Evolutionary conservation across 2,888 invertebrate species (phyloP).

Genomic region (Candidula unifasciata): DNA sequence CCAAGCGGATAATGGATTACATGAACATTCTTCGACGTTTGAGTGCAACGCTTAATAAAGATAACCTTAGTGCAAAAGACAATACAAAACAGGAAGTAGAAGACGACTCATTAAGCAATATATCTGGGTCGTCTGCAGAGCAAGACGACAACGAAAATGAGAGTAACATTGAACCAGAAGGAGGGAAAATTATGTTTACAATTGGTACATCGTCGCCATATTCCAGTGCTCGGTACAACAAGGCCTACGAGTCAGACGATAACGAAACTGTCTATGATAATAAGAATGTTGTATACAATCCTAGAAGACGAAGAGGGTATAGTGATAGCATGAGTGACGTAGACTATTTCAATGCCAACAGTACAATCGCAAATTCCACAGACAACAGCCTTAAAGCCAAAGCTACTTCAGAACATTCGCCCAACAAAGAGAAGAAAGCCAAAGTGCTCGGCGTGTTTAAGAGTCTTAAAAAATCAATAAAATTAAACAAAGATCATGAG

Average conservation of each 20-base stretch:
- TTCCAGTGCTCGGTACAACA: neutral
- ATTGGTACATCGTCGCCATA: neutral
- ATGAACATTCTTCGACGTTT: slow-evolving; percentile 15
- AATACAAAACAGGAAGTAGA: neutral
- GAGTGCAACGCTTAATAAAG: slow-evolving; percentile 22
- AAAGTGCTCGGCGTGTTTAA: neutral
- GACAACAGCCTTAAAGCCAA: neutral
- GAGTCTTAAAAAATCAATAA: neutral
- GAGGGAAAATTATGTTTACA: neutral
- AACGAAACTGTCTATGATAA: neutral
- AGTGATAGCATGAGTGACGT: neutral
- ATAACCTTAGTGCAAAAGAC: neutral
- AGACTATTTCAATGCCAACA: neutral
- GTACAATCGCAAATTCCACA: neutral
- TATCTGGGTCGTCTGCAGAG: neutral
- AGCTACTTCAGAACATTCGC: neutral
- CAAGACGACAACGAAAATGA: neutral
- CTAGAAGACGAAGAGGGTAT: neutral
- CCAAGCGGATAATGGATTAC: neutral
- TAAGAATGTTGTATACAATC: neutral
- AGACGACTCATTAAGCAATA: neutral
- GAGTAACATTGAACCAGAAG: neutral
- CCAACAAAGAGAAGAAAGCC: neutral
- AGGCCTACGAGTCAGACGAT: neutral
- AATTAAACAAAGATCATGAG: neutral